phyloP scores from a whole-genome alignment of 2,797 vertebrate genomes.

The Anniella stebbinsi region DNA sequence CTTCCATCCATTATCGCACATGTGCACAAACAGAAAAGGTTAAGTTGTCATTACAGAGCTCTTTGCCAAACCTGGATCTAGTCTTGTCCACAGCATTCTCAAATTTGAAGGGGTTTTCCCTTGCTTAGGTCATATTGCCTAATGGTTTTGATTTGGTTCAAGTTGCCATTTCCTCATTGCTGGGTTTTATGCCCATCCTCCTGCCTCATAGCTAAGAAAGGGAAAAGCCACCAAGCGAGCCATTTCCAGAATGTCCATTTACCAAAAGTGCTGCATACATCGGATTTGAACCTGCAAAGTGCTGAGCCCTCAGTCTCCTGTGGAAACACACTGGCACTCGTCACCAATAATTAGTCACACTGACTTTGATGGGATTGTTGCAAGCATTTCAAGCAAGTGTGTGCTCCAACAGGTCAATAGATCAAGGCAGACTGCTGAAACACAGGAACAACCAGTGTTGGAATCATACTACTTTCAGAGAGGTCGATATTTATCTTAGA shows the following conservation, averaged over 20 bases:
- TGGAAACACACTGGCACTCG: constrained; percentile 7
- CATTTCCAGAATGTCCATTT: constrained; percentile 8
- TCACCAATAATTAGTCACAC: constrained; percentile 41
- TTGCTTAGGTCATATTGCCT: too few relatives aligned
- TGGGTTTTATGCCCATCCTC: not conserved
- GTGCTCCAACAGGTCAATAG: constrained; percentile 36
- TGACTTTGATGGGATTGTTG: constrained; percentile 41
- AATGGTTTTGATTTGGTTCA: not conserved
- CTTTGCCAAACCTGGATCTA: not conserved
- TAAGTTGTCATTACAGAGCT: not conserved
- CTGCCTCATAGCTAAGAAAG: not conserved
- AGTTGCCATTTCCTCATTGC: not conserved
- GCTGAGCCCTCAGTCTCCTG: constrained; percentile 28
- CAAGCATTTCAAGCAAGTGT: constrained; percentile 8
- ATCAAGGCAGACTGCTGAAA: constrained; percentile 40
- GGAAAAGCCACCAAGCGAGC: constrained; percentile 2
- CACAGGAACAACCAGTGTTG: constrained; percentile 17
- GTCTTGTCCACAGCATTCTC: too few relatives aligned
- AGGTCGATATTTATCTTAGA: constrained; percentile 41
- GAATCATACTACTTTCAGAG: constrained; percentile 27
- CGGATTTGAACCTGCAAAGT: constrained; percentile 24
- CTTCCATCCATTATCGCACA: not conserved
- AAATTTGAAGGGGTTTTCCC: not conserved
- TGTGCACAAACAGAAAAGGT: not conserved
- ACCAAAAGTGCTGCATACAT: constrained; percentile 20